Conservation (phyloP, 1,140 invertebrate species). For the Parapsyche elsis region DNA sequence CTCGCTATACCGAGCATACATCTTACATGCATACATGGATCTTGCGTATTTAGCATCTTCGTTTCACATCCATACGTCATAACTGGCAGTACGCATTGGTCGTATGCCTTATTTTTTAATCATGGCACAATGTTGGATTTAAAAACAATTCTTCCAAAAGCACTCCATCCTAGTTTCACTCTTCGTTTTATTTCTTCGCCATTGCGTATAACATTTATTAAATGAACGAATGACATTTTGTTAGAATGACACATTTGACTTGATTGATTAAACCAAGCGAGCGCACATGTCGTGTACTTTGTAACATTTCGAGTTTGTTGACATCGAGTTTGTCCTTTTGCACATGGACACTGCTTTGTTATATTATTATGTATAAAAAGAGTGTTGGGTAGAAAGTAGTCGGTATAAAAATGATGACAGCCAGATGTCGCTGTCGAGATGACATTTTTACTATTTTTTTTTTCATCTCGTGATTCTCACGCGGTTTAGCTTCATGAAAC, state of each 20-base stretch:
- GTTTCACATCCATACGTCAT: no score
- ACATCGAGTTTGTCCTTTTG: not conserved
- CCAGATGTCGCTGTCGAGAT: not conserved
- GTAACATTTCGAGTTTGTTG: not conserved
- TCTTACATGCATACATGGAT: no score
- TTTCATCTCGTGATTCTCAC: not conserved
- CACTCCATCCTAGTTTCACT: no score
- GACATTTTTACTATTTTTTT: slow-evolving; percentile 9
- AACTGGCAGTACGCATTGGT: no score
- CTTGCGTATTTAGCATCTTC: no score
- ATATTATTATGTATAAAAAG: not conserved
- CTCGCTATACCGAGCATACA: no score
- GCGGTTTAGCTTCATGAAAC: not conserved
- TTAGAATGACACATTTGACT: not conserved
- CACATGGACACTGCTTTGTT: not conserved
- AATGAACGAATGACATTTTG: no score
- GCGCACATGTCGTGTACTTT: not conserved
- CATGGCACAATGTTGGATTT: no score
- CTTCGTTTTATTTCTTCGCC: no score
- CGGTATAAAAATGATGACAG: not conserved
- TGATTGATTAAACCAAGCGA: not conserved
- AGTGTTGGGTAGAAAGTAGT: not conserved
- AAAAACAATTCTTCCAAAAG: no score
- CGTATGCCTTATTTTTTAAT: no score
- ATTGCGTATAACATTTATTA: no score